A percentile compares a stretch with the other conserved stretches of the same genome.
Evolutionary conservation across 2,888 invertebrate species (phyloP).

Genomic region (Diadegma fenestrale): DNA sequence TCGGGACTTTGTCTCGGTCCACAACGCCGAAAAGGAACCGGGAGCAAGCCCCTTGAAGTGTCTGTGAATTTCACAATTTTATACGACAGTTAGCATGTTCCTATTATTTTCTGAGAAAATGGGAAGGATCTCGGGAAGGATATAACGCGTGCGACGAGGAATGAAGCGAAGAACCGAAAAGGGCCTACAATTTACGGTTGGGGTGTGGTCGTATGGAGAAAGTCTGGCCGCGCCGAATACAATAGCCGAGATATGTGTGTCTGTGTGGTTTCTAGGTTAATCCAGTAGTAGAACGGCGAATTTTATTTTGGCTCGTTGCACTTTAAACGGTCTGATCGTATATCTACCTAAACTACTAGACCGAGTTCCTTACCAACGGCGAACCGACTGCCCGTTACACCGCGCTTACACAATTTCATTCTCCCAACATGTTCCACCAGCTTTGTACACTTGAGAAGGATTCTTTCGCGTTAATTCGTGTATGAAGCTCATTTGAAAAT

Average conservation of each 20-base stretch:
- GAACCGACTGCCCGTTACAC: slow-evolving; percentile 27
- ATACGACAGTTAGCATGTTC: slow-evolving; percentile 63
- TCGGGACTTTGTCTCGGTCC: not conserved
- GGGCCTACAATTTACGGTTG: slow-evolving; percentile 49
- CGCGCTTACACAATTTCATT: slow-evolving; percentile 45
- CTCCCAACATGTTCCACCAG: slow-evolving; percentile 48
- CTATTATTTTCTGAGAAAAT: slow-evolving; percentile 65
- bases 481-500: slow-evolving; percentile 37
- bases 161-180: slow-evolving; percentile 52
- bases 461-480: slow-evolving; percentile 9
- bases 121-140: slow-evolving; percentile 44
- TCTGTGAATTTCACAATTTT: slow-evolving; percentile 56
- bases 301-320: slow-evolving; percentile 73
- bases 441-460: slow-evolving; percentile 4
- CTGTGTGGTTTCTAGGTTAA: slow-evolving; percentile 66
- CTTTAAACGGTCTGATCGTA: slow-evolving; percentile 71
- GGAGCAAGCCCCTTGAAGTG: not conserved
- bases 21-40: not conserved
- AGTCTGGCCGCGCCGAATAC: slow-evolving; percentile 20
- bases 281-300: slow-evolving; percentile 67
- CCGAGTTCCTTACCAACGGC: slow-evolving; percentile 41
- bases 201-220: slow-evolving; percentile 47
- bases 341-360: slow-evolving; percentile 64
- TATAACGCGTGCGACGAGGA: slow-evolving; percentile 43
- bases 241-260: slow-evolving; percentile 26